Evolutionary conservation across 2,113 vertebrate genomes (phyloP).

Genomic region (Guaruba guarouba): DNA sequence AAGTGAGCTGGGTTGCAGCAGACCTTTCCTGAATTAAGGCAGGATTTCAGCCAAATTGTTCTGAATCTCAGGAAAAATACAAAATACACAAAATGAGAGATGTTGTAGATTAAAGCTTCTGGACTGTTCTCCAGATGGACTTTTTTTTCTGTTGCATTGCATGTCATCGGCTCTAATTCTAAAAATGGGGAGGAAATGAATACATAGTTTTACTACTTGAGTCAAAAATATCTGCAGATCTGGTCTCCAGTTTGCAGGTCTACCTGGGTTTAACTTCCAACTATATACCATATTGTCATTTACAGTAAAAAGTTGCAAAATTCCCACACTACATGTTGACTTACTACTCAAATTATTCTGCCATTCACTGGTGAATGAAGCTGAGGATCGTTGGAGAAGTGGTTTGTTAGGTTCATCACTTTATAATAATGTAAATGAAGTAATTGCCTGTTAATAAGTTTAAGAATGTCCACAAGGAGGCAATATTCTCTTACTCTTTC

Average conservation of each 20-base stretch:
- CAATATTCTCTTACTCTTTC: neutral
- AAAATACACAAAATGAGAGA: neutral
- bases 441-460: neutral
- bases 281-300: neutral
- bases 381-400: neutral
- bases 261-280: neutral
- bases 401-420: neutral
- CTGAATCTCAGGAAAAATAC: neutral
- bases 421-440: neutral
- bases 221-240: neutral
- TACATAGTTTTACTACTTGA: neutral
- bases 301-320: neutral
- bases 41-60: neutral
- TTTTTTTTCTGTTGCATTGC: neutral
- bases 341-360: neutral
- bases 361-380: neutral
- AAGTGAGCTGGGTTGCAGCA: neutral
- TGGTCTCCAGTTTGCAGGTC: neutral
- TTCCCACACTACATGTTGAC: neutral
- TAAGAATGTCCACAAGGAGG: slow-evolving; percentile 35
- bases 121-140: neutral
- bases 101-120: neutral
- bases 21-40: neutral
- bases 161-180: neutral
- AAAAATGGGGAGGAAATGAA: neutral